phyloP scores from a whole-genome alignment of 2,888 invertebrate species.

The Osmoderma eremita region DNA sequence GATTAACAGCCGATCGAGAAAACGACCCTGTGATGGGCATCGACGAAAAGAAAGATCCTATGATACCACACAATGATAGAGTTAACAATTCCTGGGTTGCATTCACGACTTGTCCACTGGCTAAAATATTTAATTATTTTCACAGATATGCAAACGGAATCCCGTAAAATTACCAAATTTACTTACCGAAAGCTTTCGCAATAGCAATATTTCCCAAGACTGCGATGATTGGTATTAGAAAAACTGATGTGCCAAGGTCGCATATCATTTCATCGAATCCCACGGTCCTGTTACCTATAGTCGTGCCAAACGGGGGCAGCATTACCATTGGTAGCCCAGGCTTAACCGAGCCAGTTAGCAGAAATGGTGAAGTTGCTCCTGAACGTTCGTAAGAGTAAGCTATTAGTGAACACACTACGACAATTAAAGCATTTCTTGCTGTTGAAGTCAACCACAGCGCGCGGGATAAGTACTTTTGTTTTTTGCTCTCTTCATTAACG shows the following conservation, averaged over 20 bases:
- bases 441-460: constrained; percentile 81
- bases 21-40: constrained; percentile 93
- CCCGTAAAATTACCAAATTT: neutral
- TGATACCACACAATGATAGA: constrained; percentile 83
- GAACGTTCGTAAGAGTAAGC: constrained; percentile 71
- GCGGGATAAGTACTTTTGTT: constrained; percentile 66
- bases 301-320: constrained; percentile 78
- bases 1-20: constrained; percentile 91
- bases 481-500: constrained; percentile 58
- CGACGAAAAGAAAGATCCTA: constrained; percentile 88
- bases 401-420: constrained; percentile 75
- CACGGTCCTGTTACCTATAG: constrained; percentile 68
- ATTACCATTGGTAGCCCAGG: constrained; percentile 78
- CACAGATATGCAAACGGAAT: neutral
- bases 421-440: constrained; percentile 85
- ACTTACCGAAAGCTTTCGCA: constrained; percentile 90
- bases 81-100: constrained; percentile 92
- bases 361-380: constrained; percentile 70
- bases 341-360: constrained; percentile 78
- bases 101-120: constrained; percentile 82
- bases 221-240: constrained; percentile 88
- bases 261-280: constrained; percentile 77
- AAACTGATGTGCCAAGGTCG: constrained; percentile 85
- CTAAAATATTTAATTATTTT: constrained; percentile 63
- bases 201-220: constrained; percentile 95